Base-by-base conservation (phyloP, 2,113 vertebrate species). In the Nibea coibor region DNA sequence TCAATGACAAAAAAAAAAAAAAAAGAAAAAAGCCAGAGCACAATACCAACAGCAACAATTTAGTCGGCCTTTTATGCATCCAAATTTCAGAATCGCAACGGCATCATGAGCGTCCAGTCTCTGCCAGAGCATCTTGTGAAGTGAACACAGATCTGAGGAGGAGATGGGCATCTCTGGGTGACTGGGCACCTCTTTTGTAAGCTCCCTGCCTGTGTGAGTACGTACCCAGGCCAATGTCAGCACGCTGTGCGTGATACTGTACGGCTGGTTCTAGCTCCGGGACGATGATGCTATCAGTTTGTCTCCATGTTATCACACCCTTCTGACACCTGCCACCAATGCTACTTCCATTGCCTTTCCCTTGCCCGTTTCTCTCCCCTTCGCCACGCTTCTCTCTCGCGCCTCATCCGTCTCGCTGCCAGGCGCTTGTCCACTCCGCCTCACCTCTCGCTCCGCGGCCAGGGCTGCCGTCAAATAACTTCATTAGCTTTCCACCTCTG, bases 401-500 rank as follows among this genome's bases (percentile, higher is more conserved):
- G 74, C 89, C 91, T 95, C 93, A 93, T 94, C 92, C 88, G 88
- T 94, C 92, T 94, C 89, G 83, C 92, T 93, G 93, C 90, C 94
- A 93, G 93, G 80, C 90, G 88, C 92, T 94, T 94, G 93, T 94
- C 94, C 91, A 86, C 87, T 93, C 69, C 73, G 79, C 91, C 92
- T 95, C 94, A 94, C 94, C 94, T 94, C 92, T 93, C 90, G 91
- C 93, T 94, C 92, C 70, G 75, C 84, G 91, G 91, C 91, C 91
- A 85, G 90, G 89, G 90, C 92, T 92, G 91, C 93, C 94, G 92
- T 94, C 93, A 94, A 93, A 93, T 94, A 94, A 94, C 94, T 95
- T 95, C 94, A 95, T 95, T 95, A 95, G 93, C 94, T 93, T 93
- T 93, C 92, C 93, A 94, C 94, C 94, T 94, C 94, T 94, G 94